Conservation (phyloP, 2,888 invertebrate species). For the Drosophila macrospina region DNA sequence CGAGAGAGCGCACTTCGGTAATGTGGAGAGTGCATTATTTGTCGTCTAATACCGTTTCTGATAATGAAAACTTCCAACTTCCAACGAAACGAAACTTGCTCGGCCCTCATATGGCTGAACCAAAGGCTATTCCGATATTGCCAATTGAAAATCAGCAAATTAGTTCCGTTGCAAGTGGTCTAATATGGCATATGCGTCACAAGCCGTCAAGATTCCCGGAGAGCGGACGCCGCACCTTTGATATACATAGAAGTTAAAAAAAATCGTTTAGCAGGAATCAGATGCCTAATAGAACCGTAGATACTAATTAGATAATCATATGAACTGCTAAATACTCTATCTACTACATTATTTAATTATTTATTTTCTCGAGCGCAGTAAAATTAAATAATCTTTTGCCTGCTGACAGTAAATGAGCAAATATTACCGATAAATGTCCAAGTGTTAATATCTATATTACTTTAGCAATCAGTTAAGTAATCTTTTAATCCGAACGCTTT, state of each 20-base stretch:
- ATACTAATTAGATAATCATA: neutral
- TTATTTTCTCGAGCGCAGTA: neutral
- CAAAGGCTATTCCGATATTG: slow-evolving; percentile 35
- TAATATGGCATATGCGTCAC: slow-evolving; percentile 40
- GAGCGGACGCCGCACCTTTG: neutral
- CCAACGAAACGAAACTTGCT: slow-evolving; percentile 56
- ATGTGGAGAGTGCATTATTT: slow-evolving; percentile 20
- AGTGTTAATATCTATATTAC: neutral
- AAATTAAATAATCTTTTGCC: neutral
- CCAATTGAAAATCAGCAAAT: slow-evolving; percentile 45
- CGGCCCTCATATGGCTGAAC: slow-evolving; percentile 36
- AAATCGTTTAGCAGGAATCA: slow-evolving; percentile 22
- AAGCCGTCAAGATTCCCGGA: slow-evolving; percentile 10
- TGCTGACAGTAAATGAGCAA: neutral
- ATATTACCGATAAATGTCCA: neutral
- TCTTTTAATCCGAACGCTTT: neutral
- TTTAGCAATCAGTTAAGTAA: neutral
- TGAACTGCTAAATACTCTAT: slow-evolving; percentile 21
- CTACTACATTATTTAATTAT: neutral
- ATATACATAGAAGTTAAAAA: neutral
- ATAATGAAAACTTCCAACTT: slow-evolving; percentile 46
- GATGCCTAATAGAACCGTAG: slow-evolving; percentile 9
- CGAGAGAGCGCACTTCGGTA: slow-evolving; percentile 19
- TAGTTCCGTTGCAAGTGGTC: slow-evolving; percentile 56
- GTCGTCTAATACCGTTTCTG: slow-evolving; percentile 45